Conservation (phyloP, 92 coral and sea anemone species). For the Epizoanthus ramosus region DNA sequence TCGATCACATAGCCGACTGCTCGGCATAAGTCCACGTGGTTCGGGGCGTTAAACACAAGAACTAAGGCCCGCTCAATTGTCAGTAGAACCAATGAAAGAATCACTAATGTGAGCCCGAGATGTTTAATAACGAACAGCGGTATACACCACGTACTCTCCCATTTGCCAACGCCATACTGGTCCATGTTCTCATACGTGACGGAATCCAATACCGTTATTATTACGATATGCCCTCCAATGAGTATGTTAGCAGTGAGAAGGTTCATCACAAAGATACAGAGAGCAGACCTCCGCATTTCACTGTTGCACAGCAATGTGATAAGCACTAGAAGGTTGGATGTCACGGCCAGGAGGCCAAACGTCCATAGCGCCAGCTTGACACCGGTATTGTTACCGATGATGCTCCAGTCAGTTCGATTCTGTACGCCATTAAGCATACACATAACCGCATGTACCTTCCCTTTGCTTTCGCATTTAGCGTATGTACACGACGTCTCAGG, state of each 20-base stretch:
- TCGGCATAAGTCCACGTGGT: slow-evolving; percentile 77
- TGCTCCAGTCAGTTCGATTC: slow-evolving; percentile 65
- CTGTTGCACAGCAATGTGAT: slow-evolving; percentile 76
- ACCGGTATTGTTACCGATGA: slow-evolving; percentile 83
- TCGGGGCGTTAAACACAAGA: slow-evolving; percentile 62
- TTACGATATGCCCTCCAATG: slow-evolving; percentile 75
- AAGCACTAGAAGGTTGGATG: slow-evolving; percentile 77
- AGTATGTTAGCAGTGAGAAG: slow-evolving; percentile 76
- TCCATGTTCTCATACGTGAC: slow-evolving; percentile 75
- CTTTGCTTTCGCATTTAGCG: slow-evolving; percentile 73
- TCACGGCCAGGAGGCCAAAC: slow-evolving; percentile 83
- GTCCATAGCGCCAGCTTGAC: slow-evolving; percentile 90
- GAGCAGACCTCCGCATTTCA: slow-evolving; percentile 75
- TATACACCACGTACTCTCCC: slow-evolving; percentile 75
- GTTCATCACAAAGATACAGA: slow-evolving; percentile 87
- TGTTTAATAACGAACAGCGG: slow-evolving; percentile 81
- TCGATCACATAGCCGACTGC: slow-evolving; percentile 84
- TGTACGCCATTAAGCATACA: slow-evolving; percentile 49
- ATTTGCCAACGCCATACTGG: slow-evolving; percentile 73
- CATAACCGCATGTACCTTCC: slow-evolving; percentile 48
- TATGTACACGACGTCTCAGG: slow-evolving; percentile 65
- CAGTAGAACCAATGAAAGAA: slow-evolving; percentile 69
- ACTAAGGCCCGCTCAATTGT: slow-evolving; percentile 73
- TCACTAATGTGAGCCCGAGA: slow-evolving; percentile 73
- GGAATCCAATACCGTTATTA: slow-evolving; percentile 76